Conservation (phyloP, 2,113 vertebrate genomes). For the Sander lucioperca region DNA sequence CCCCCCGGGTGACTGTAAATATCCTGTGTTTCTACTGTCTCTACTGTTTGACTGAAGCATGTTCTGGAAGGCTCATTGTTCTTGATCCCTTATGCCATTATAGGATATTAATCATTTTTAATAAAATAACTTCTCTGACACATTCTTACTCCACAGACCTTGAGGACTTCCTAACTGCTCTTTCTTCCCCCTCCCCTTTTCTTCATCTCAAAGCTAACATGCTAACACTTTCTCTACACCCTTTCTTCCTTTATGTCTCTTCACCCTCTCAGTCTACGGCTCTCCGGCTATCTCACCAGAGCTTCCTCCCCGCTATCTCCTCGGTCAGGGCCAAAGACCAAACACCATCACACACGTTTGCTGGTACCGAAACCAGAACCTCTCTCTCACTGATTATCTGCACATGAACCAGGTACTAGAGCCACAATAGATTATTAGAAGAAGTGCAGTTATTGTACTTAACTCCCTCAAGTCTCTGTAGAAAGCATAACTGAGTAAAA, state of each 20-base stretch:
- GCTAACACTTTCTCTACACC: slow-evolving; percentile 63
- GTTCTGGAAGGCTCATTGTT: neutral
- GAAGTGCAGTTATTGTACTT: neutral
- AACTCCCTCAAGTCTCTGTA: neutral
- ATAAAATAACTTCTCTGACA: neutral
- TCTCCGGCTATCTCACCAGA: slow-evolving; percentile 91
- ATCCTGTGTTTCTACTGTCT: neutral
- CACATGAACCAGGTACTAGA: slow-evolving; percentile 94
- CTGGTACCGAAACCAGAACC: slow-evolving; percentile 96
- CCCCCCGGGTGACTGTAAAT: slow-evolving; percentile 2
- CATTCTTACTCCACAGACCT: slow-evolving; percentile 57
- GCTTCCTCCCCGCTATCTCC: slow-evolving; percentile 91
- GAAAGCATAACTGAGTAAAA: neutral
- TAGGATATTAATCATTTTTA: slow-evolving; percentile 8
- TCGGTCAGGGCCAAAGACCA: slow-evolving; percentile 91
- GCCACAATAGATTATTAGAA: neutral
- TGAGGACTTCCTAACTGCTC: slow-evolving; percentile 36
- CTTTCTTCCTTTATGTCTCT: slow-evolving; percentile 24
- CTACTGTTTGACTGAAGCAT: neutral
- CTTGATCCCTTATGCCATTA: neutral
- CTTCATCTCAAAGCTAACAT: slow-evolving; percentile 50
- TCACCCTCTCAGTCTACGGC: slow-evolving; percentile 84
- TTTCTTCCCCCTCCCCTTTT: neutral
- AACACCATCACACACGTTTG: slow-evolving; percentile 97
- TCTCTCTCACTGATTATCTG: slow-evolving; percentile 92